Base-by-base conservation (phyloP, 92 coral and sea anemone genomes). In the Palythoa grandiflora region DNA sequence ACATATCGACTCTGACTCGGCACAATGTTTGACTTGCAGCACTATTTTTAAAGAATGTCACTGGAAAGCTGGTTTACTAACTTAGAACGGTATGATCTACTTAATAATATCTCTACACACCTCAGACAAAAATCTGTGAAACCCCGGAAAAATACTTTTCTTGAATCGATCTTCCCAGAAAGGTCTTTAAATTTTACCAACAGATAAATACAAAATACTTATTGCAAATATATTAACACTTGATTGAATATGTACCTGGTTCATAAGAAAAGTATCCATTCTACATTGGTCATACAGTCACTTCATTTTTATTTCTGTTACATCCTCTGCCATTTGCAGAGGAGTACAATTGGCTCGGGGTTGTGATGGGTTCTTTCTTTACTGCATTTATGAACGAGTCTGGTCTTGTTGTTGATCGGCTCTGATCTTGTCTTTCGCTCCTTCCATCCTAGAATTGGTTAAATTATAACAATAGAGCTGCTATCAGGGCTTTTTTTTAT, bases 371-470 rank as follows among this genome's bases (percentile, higher is more conserved):
- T 20, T 81, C 86, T 11, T 17, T 48, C 61, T 85, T 93, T 19
- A 93, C 92, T 16, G 94, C 94, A 39, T 93, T 89, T 28, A 94
- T 86, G 87, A 94, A 94, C 2, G 97, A 94, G 40, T 94, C 95
- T 63, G 96, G 96, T 37, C 94, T 93, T 55, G 65, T 39, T 57
- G 54, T 59, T n/a, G 91, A 74, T 50, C 90, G 87, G 77, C 89
- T 83, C 38, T 77, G 89, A 19, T 91, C 77, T 73, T 13, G 50
- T 75, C 85, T 90, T 37, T 83, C 73, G 1, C 54, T 71, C 73
- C 63, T 87, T 13, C 71, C 57, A 44, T 77, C 83, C 78, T 68
- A 54, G 53, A 78, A 66, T 21, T 60, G 40, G 51, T 36, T 12
- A 47, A 74, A 85, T 86, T 13, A 79, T 37, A 14, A 70, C 61